Conservation (phyloP, 2,888 invertebrate genomes). For the Leptinotarsa peninsularis region DNA sequence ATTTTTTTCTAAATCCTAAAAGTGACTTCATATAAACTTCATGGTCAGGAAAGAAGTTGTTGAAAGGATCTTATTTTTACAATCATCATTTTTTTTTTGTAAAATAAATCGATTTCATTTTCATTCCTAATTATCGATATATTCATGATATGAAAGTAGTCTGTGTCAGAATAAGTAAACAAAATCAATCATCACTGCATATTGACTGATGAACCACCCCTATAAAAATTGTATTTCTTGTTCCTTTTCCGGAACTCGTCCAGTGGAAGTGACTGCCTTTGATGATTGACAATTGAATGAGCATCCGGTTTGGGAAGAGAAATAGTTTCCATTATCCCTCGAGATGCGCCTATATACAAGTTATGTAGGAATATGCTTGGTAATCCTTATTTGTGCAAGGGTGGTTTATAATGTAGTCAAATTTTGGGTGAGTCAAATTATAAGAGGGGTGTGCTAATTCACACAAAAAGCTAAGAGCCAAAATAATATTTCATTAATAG, state of each 20-base stretch:
- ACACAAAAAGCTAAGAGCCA: conserved; percentile 23
- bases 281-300: conserved; percentile 31
- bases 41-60: too few relatives aligned
- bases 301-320: conserved; percentile 8
- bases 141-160: too few relatives aligned
- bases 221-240: not conserved
- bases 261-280: conserved; percentile 24
- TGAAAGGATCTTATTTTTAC: too few relatives aligned
- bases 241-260: not conserved
- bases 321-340: conserved; percentile 16
- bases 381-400: conserved; percentile 42
- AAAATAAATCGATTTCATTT: too few relatives aligned
- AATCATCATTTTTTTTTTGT: too few relatives aligned
- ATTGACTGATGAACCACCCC: not conserved
- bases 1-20: too few relatives aligned
- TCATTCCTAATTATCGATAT: too few relatives aligned
- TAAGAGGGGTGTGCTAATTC: conserved; percentile 35
- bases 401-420: conserved; percentile 30
- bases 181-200: not conserved
- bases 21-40: too few relatives aligned
- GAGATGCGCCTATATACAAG: conserved; percentile 25
- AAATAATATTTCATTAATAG: conserved; percentile 7
- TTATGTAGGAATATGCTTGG: conserved; percentile 41
- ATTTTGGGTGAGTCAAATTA: conserved; percentile 11
- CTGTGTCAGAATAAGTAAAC: too few relatives aligned